phyloP scores from a whole-genome alignment of 2,888 invertebrate species.

The Spisula subtruncata region DNA sequence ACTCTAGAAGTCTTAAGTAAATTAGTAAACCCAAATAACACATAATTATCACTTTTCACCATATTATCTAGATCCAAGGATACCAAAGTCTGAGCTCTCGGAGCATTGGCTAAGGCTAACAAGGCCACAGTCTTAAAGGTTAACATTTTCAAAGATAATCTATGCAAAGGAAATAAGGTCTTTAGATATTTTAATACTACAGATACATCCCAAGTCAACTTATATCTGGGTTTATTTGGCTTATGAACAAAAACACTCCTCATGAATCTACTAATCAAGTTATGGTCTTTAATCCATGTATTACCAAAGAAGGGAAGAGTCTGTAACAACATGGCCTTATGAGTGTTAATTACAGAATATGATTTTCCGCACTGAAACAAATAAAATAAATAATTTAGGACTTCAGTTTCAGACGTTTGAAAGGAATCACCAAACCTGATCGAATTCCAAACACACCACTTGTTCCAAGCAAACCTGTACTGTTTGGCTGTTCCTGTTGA shows the following conservation, averaged over 20 bases:
- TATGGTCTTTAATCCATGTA: conserved; percentile 25
- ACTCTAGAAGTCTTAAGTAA: not conserved
- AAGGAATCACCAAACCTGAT: conserved; percentile 38
- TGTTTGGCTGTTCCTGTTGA: conserved; percentile 50
- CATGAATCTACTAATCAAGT: conserved; percentile 54
- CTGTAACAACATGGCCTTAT: conserved; percentile 57
- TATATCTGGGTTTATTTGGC: conserved; percentile 47
- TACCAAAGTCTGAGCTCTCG: conserved; percentile 54
- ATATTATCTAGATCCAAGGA: conserved; percentile 46
- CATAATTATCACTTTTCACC: not conserved
- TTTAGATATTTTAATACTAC: conserved; percentile 41
- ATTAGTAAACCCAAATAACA: conserved; percentile 29
- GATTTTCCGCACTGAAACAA: conserved; percentile 33
- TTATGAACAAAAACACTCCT: conserved; percentile 37
- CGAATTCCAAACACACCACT: conserved; percentile 47
- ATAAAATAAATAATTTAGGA: conserved; percentile 48
- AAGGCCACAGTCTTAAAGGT: conserved; percentile 57
- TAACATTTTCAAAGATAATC: conserved; percentile 52
- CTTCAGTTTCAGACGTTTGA: conserved; percentile 46
- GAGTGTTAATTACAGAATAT: conserved; percentile 57
- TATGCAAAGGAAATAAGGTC: conserved; percentile 32
- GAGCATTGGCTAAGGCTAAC: conserved; percentile 47
- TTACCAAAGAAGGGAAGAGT: conserved; percentile 53
- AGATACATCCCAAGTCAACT: conserved; percentile 50
- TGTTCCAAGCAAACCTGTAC: conserved; percentile 47